phyloP scores from a whole-genome alignment of 2,113 vertebrate genomes.

The Heterotilapia buettikoferi region DNA sequence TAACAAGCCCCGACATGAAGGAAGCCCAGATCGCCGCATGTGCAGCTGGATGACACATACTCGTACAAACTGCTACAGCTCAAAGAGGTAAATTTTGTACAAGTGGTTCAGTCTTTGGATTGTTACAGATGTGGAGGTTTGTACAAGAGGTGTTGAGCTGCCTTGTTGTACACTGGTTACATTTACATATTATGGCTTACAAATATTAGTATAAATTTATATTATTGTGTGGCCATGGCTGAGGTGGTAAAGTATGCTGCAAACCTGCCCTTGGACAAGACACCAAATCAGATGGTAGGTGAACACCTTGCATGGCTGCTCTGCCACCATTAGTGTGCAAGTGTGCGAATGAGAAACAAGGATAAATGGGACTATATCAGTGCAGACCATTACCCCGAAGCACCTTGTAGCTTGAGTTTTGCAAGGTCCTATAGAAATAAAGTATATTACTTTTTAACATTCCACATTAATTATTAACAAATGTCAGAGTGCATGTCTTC shows the following conservation, averaged over 20 bases:
- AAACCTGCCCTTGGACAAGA: not conserved
- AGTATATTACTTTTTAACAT: not conserved
- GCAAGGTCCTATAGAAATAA: not conserved
- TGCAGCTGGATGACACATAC: not conserved
- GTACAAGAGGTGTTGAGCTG: not conserved
- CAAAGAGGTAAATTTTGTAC: constrained; percentile 20
- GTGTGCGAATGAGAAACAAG: not conserved
- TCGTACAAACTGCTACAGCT: not conserved
- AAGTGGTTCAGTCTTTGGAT: not conserved
- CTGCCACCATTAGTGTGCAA: not conserved
- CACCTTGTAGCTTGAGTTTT: not conserved
- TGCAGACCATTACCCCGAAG: not conserved
- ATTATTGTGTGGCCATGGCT: not conserved
- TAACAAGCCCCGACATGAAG: not conserved
- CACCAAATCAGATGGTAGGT: not conserved
- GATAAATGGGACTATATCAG: not conserved
- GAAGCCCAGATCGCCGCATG: not conserved
- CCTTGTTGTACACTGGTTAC: not conserved
- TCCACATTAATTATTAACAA: not conserved
- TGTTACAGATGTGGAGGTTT: not conserved
- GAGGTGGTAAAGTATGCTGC: not conserved
- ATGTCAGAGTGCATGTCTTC: not conserved
- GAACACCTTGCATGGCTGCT: not conserved
- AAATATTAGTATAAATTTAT: not conserved
- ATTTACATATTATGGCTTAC: not conserved